Evolutionary conservation across 2,113 vertebrate genomes (phyloP).

Genomic region (Anhinga rufa): DNA sequence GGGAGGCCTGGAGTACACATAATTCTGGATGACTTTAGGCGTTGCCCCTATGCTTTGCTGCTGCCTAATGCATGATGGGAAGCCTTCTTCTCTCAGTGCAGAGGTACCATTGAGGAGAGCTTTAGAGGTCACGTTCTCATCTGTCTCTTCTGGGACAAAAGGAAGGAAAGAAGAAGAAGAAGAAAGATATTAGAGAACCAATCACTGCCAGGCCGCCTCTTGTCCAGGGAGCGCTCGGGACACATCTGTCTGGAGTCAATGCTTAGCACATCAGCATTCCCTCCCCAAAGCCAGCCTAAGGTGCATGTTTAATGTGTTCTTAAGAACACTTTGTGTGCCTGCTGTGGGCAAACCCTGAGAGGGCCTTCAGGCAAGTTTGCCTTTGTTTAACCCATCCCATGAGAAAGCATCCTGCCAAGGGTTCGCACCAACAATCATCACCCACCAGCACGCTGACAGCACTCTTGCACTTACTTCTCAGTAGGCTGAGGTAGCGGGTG

Average conservation of each 20-base stretch:
- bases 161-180: not conserved
- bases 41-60: slow-evolving; percentile 22
- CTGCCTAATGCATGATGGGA: slow-evolving; percentile 53
- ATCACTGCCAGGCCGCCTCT: not conserved
- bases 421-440: not conserved
- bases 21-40: slow-evolving; percentile 60
- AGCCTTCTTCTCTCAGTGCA: slow-evolving; percentile 56
- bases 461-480: slow-evolving; percentile 68
- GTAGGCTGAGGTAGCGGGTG: slow-evolving; percentile 70
- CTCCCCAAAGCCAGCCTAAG: not conserved
- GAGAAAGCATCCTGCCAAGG: not conserved
- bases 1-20: slow-evolving; percentile 75
- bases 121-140: slow-evolving; percentile 69
- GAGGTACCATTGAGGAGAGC: slow-evolving; percentile 45
- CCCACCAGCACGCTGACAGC: not conserved
- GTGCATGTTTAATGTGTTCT: not conserved
- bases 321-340: not conserved
- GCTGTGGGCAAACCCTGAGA: not conserved
- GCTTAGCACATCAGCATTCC: not conserved
- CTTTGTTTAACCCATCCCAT: not conserved
- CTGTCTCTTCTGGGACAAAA: slow-evolving; percentile 63
- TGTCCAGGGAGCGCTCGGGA: not conserved
- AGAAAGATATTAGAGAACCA: not conserved
- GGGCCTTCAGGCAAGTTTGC: not conserved
- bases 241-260: not conserved